Evolutionary conservation across 1,140 invertebrate genomes (phyloP).

Genomic region (Bombyx mori): DNA sequence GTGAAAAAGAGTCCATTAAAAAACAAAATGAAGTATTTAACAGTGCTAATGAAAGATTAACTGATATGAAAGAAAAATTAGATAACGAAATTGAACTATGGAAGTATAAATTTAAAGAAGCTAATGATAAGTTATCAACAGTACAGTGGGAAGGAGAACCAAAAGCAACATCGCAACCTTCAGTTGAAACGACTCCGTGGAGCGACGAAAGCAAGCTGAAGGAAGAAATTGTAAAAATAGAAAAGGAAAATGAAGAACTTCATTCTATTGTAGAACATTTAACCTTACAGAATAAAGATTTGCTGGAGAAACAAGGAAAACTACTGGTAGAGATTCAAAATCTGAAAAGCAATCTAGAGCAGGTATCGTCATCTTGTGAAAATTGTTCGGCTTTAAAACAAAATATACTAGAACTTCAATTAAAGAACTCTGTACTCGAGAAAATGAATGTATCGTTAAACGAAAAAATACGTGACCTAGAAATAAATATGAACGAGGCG

Average conservation of each 20-base stretch:
- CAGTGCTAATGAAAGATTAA: slow-evolving; percentile 82
- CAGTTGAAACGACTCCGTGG: not conserved
- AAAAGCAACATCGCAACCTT: slow-evolving; percentile 23
- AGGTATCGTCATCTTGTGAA: slow-evolving; percentile 6
- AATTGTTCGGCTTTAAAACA: slow-evolving; percentile 22
- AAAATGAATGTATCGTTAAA: slow-evolving; percentile 38
- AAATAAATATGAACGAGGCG: slow-evolving; percentile 22
- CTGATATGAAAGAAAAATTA: slow-evolving; percentile 85
- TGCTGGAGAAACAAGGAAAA: slow-evolving; percentile 25
- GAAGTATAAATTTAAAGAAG: slow-evolving; percentile 78
- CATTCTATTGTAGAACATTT: slow-evolving; percentile 74
- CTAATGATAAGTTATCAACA: slow-evolving; percentile 74
- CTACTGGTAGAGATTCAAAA: slow-evolving; percentile 30
- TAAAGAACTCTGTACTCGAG: slow-evolving; percentile 17
- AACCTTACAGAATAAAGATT: slow-evolving; percentile 39
- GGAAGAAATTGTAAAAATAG: slow-evolving; percentile 74
- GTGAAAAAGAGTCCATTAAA: slow-evolving; percentile 76
- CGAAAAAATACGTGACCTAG: slow-evolving; percentile 33
- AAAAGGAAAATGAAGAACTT: slow-evolving; percentile 80
- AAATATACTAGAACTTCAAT: slow-evolving; percentile 10
- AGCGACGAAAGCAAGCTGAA: slow-evolving; percentile 53
- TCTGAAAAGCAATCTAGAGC: slow-evolving; percentile 12
- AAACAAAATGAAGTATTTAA: slow-evolving; percentile 83
- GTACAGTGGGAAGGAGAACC: slow-evolving; percentile 72
- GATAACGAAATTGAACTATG: slow-evolving; percentile 80